Evolutionary conservation across 2,888 invertebrate genomes (phyloP).

Genomic region (Philonicus albiceps): DNA sequence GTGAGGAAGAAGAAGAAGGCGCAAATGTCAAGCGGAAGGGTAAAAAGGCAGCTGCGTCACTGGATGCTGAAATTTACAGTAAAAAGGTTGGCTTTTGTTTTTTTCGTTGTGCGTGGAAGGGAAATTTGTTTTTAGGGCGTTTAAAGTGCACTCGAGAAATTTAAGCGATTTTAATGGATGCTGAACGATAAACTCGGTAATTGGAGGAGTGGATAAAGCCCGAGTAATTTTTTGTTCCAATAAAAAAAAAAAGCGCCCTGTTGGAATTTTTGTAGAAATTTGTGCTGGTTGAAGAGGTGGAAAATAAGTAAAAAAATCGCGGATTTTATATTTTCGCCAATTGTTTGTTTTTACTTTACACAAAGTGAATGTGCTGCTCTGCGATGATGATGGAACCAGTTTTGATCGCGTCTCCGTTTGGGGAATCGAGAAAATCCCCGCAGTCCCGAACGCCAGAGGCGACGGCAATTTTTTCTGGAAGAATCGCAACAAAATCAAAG

Average conservation of each 20-base stretch:
- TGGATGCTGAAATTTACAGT: neutral
- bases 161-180: neutral
- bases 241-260: neutral
- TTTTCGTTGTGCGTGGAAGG: neutral
- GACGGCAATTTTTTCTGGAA: neutral
- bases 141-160: neutral
- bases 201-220: neutral
- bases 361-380: neutral
- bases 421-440: neutral
- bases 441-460: neutral
- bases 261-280: no score
- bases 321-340: neutral
- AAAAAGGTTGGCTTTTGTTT: neutral
- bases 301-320: neutral
- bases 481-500: neutral
- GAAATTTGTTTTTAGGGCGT: neutral
- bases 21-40: neutral
- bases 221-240: neutral
- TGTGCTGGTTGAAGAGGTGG: no score
- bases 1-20: no score
- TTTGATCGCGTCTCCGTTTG: conserved; percentile 35
- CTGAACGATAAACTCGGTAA: no score
- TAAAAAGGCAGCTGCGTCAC: neutral
- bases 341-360: neutral
- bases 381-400: neutral